Evolutionary conservation across 2,797 vertebrate genomes (phyloP), one percentile per base, ranked within the genome.

Genomic region (Enteromius treurensis): DNA sequence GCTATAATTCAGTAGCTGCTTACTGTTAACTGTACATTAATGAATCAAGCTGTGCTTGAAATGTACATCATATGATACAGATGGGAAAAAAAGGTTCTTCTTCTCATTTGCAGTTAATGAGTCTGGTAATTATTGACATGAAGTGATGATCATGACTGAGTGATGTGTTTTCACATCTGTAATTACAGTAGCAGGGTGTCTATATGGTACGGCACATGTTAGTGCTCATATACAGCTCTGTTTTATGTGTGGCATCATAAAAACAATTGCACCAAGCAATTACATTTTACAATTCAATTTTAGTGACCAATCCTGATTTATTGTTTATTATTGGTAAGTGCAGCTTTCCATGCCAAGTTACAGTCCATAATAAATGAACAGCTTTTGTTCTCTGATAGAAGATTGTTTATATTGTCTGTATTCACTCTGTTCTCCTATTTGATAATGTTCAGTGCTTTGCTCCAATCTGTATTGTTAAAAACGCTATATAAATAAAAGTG

Each of bases 161-260:
- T 55, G 10, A n/a, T 53, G 70, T 32, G 29, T 74, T 74, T 74
- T 37, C 71, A 74, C 19, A 74, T 55, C 71, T 37, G 49, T 55
- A 55, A 53, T 74, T 29, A 53, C 47, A 34, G 69, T 19, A 60
- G 62, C 15, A 64, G 29, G 2, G 62, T 19, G 62, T 34, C 3
- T 62, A 5, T 60, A 60, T 60, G n/a, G 53, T 1, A 23, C n/a
- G 11, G 55, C 55, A 13, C 10, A 60, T 60, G 23, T 65, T 65
- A 32, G 17, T 65, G 2, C 14, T 62, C 5, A 32, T 29, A 62
- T 62, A 62, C 51, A 51, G 17, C 23, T 29, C 58, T 15, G 60
- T 62, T 62, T 62, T 62, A 29, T 29, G 58, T 62, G 58, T 62
- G 23, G 58, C 23, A 29, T 5, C 26, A 29, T 62, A 32, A 73